Conservation (phyloP, 2,797 vertebrate species). For the Pygocentrus nattereri region DNA sequence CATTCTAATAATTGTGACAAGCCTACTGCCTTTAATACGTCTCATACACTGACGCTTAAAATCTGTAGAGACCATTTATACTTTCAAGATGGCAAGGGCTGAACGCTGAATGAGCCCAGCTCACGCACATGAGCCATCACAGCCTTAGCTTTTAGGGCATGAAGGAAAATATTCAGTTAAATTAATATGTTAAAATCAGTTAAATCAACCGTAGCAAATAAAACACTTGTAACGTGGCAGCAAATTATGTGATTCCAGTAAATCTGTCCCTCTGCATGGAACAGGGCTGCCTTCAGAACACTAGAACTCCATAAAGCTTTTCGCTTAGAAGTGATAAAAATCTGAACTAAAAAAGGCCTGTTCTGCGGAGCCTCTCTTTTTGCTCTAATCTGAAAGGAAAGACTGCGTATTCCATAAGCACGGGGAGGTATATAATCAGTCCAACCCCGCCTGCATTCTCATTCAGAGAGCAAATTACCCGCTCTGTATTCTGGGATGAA, state of each 20-base stretch:
- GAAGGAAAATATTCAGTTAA: neutral
- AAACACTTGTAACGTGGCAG: neutral
- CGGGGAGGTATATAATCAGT: slow-evolving; percentile 25
- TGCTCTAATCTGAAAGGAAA: slow-evolving; percentile 25
- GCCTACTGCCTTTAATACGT: too few species aligned
- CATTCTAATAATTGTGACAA: too few species aligned
- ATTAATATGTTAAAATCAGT: neutral
- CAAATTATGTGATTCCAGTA: neutral
- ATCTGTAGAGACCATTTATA: neutral
- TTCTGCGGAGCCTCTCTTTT: neutral
- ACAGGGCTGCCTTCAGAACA: neutral
- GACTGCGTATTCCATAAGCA: neutral
- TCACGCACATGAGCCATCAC: neutral
- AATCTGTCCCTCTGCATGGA: neutral
- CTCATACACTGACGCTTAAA: neutral
- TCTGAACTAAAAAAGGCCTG: neutral
- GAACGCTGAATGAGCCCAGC: neutral
- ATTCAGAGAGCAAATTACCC: slow-evolving; percentile 19
- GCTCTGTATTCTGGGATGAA: neutral
- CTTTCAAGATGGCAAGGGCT: neutral
- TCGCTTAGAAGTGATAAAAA: slow-evolving; percentile 34
- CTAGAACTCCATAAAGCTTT: neutral
- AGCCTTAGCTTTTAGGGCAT: neutral
- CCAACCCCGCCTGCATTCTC: neutral
- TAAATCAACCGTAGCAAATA: neutral